These are phyloP conservation scores for Halcyon senegalensis DNA, from an alignment of 2,113 vertebrate species.

Conservation along the genomic window DNA sequence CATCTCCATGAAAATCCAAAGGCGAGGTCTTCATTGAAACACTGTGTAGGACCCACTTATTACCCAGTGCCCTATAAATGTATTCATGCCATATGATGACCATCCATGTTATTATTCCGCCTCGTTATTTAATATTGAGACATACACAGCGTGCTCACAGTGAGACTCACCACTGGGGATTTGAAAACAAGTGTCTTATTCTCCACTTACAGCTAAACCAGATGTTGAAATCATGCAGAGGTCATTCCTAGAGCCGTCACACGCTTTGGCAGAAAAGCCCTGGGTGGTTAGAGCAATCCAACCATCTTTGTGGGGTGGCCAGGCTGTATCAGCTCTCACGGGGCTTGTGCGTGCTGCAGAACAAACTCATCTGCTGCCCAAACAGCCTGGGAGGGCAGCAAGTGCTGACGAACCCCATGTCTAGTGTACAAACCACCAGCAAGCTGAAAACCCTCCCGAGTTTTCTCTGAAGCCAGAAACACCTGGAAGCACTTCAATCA, in stretches of 20 bases:
- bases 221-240: not conserved
- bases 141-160: not conserved
- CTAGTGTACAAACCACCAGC: not conserved
- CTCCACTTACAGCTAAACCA: not conserved
- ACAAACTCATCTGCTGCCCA: not conserved
- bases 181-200: not conserved
- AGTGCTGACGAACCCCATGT: not conserved
- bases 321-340: not conserved
- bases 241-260: not conserved
- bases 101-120: not conserved
- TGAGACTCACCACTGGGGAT: accelerated
- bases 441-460: not conserved
- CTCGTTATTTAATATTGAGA: not conserved
- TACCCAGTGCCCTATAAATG: not conserved
- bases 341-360: not conserved
- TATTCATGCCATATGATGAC: not conserved
- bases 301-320: not conserved
- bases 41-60: not conserved
- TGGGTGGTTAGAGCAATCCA: not conserved
- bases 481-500: conserved; percentile 52
- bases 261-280: not conserved
- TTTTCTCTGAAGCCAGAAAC: not conserved
- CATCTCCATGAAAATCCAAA: not conserved
- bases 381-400: not conserved
- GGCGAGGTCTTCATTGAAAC: not conserved